These are phyloP conservation scores for Syngnathus floridae DNA, from an alignment of 2,113 vertebrate genomes.

Conservation along the genomic window DNA sequence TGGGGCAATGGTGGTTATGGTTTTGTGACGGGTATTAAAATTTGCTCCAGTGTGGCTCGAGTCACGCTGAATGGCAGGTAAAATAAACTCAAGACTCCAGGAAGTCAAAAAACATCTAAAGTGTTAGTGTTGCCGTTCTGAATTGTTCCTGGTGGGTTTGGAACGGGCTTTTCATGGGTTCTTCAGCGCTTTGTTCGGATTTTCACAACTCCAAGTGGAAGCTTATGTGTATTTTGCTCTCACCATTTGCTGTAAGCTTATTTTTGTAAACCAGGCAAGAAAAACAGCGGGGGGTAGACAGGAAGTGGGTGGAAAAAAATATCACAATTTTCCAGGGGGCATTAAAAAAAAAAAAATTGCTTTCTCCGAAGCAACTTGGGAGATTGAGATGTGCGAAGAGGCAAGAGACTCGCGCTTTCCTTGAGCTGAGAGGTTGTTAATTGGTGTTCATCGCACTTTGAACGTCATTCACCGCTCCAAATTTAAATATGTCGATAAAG, in stretches of 20 bases:
- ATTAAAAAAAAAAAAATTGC: background rate
- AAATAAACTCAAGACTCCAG: no score
- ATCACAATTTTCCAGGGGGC: background rate
- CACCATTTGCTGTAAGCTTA: background rate
- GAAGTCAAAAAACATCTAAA: no score
- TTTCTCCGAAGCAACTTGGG: background rate
- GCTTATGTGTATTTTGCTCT: background rate
- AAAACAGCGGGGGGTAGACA: background rate
- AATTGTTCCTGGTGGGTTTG: no score
- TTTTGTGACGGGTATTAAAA: background rate
- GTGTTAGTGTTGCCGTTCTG: no score
- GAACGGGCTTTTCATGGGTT: background rate
- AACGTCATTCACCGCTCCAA: background rate
- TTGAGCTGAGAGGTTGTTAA: background rate
- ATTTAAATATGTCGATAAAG: background rate
- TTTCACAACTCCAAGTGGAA: background rate
- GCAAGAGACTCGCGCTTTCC: background rate
- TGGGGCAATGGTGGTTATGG: background rate
- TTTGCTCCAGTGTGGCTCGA: background rate
- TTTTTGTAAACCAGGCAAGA: background rate
- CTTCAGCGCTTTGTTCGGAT: background rate
- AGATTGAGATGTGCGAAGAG: background rate
- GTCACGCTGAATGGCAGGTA: conserved; percentile 32
- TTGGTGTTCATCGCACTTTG: background rate
- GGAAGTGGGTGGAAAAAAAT: background rate